These are phyloP conservation scores for Sphaerodactylus townsendi DNA, from an alignment of 2,113 vertebrate species.

Conservation along the genomic window DNA sequence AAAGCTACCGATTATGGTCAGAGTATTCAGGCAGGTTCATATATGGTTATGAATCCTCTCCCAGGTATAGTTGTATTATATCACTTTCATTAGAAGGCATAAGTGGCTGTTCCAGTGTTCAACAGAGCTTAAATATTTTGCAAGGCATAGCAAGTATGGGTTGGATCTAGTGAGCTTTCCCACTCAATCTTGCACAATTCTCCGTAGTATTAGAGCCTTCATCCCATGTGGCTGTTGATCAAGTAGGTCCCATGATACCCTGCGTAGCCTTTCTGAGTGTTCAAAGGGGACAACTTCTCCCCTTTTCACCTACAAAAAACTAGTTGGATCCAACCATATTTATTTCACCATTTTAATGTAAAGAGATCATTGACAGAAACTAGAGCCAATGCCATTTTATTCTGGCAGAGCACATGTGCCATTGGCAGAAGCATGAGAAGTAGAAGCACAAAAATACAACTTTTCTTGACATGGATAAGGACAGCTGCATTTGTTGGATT, in stretches of 20 bases:
- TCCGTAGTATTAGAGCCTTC: too few relatives aligned
- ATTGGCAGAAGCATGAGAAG: not conserved
- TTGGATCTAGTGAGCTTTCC: too few relatives aligned
- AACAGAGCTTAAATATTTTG: not conserved
- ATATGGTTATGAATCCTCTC: not conserved
- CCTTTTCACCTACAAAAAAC: too few relatives aligned
- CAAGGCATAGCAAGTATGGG: not conserved
- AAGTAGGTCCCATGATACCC: too few relatives aligned
- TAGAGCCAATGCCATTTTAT: not conserved
- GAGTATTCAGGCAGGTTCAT: too few relatives aligned
- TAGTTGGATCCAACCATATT: not conserved
- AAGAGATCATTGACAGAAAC: not conserved
- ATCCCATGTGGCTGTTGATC: too few relatives aligned
- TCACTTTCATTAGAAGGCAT: accelerated
- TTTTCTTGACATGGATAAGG: not conserved
- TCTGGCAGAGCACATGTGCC: not conserved
- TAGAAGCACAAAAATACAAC: not conserved
- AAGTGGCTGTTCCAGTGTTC: not conserved
- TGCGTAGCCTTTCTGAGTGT: too few relatives aligned
- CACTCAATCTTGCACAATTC: too few relatives aligned
- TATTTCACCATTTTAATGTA: not conserved
- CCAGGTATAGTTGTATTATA: not conserved
- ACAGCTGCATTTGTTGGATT: not conserved
- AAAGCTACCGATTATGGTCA: too few relatives aligned
- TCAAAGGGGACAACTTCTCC: too few relatives aligned